Evolutionary conservation across 2,888 invertebrate genomes (phyloP).

Genomic region (Apamea sordens): DNA sequence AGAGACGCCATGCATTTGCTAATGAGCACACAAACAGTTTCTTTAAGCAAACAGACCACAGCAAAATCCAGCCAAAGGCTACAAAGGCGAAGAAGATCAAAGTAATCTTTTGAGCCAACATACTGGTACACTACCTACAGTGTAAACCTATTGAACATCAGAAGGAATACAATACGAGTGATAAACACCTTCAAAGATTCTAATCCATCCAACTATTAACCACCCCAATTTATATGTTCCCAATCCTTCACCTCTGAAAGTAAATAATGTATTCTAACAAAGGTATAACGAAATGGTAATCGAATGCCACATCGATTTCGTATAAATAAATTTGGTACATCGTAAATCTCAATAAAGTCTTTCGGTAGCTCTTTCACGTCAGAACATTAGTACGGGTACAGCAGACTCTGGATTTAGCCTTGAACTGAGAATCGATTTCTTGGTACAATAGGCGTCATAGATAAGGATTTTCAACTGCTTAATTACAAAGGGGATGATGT

Average conservation of each 20-base stretch:
- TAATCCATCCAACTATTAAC: slow-evolving; percentile 29
- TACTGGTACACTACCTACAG: not conserved
- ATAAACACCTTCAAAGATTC: slow-evolving; percentile 35
- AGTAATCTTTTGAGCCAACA: slow-evolving; percentile 43
- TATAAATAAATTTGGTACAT: slow-evolving; percentile 66
- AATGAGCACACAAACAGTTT: slow-evolving; percentile 39
- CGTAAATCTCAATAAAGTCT: slow-evolving; percentile 69
- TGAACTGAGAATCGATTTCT: slow-evolving; percentile 45
- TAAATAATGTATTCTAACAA: slow-evolving; percentile 55
- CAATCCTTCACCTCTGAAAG: slow-evolving; percentile 38
- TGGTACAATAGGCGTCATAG: slow-evolving; percentile 28
- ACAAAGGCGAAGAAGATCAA: slow-evolving; percentile 39
- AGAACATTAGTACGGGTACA: slow-evolving; percentile 41
- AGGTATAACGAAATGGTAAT: slow-evolving; percentile 69
- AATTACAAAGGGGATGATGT: not conserved
- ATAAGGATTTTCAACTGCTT: slow-evolving; percentile 17
- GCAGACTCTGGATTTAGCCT: slow-evolving; percentile 24
- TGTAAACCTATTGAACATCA: slow-evolving; percentile 45
- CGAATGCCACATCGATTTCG: slow-evolving; percentile 60
- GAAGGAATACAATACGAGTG: slow-evolving; percentile 3
- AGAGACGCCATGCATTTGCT: slow-evolving; percentile 41
- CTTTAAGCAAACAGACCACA: slow-evolving; percentile 51
- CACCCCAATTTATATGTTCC: slow-evolving; percentile 26
- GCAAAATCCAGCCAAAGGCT: slow-evolving; percentile 19
- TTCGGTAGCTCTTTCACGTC: slow-evolving; percentile 56